phyloP scores from a whole-genome alignment of 2,888 invertebrate species.

The Heliothis peltigera region DNA sequence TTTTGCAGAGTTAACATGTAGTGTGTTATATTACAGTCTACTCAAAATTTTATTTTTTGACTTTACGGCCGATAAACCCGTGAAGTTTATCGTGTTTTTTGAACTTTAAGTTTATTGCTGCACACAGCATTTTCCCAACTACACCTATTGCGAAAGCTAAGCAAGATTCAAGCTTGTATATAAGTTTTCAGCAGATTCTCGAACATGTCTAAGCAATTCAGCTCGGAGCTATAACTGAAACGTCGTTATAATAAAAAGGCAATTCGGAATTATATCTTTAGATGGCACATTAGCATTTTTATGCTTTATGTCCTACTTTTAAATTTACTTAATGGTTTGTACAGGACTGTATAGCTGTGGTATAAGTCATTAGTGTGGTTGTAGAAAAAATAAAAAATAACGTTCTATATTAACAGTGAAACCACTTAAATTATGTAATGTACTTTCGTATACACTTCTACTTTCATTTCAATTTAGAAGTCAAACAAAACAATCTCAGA shows the following conservation, averaged over 20 bases:
- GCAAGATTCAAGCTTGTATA: not conserved
- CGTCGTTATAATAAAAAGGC: slow-evolving; percentile 32
- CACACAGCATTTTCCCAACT: no score
- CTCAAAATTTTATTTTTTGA: no score
- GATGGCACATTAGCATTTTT: slow-evolving; percentile 36
- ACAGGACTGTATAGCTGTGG: not conserved
- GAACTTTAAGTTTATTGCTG: no score
- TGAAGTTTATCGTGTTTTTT: no score
- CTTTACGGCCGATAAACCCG: no score
- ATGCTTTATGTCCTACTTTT: slow-evolving; percentile 31
- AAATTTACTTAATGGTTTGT: slow-evolving; percentile 3
- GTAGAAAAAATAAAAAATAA: not conserved
- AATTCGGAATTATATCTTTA: slow-evolving; percentile 41
- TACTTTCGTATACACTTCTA: not conserved
- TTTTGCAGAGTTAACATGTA: no score
- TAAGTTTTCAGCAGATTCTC: slow-evolving; percentile 2
- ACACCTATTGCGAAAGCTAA: not conserved
- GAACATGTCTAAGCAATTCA: slow-evolving; percentile 12
- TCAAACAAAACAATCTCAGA: slow-evolving; percentile 30
- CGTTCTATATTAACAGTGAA: not conserved
- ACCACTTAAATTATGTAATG: no score
- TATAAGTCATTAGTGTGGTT: not conserved
- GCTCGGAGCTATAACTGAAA: slow-evolving; percentile 29
- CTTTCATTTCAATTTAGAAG: slow-evolving; percentile 5
- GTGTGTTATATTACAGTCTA: no score